These are phyloP conservation scores for Lordiphosa andalusiaca DNA, from an alignment of 2,888 invertebrate genomes.

Conservation along the genomic window DNA sequence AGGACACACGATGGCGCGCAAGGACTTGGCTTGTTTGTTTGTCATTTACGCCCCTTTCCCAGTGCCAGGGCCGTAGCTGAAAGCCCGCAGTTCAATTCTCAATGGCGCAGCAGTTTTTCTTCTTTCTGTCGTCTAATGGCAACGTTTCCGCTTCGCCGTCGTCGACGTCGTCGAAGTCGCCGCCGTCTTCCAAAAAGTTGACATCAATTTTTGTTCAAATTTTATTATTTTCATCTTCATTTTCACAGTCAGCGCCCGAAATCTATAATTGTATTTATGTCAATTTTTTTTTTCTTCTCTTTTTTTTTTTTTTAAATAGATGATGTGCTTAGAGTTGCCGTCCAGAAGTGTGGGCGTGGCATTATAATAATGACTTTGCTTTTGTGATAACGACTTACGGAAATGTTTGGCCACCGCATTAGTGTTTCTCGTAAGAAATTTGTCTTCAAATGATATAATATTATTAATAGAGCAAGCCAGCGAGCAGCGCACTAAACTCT, in stretches of 20 bases:
- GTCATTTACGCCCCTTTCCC: constrained; percentile 59
- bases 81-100: constrained; percentile 74
- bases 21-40: constrained; percentile 71
- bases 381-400: constrained; percentile 77
- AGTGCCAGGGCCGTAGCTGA: constrained; percentile 42
- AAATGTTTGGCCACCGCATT: constrained; percentile 77
- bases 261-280: constrained; percentile 77
- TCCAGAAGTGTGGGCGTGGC: constrained; percentile 31
- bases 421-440: constrained; percentile 64
- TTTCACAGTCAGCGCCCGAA: constrained; percentile 65
- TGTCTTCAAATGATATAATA: constrained; percentile 55
- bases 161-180: constrained; percentile 43
- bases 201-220: constrained; percentile 75
- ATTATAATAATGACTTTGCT: constrained; percentile 76
- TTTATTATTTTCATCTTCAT: constrained; percentile 76
- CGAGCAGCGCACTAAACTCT: not conserved
- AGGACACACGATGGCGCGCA: constrained; percentile 38
- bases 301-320: constrained; percentile 19
- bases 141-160: constrained; percentile 65
- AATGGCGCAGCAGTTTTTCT: constrained; percentile 75
- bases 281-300: constrained; percentile 52
- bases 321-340: constrained; percentile 4
- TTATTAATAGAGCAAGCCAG: constrained; percentile 60
- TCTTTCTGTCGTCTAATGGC: constrained; percentile 70
- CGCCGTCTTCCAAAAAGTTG: constrained; percentile 49